A percentile compares a stretch with the other conserved stretches of the same genome.
Evolutionary conservation across 2,888 invertebrate species (phyloP).

Genomic region (Timema cristinae): DNA sequence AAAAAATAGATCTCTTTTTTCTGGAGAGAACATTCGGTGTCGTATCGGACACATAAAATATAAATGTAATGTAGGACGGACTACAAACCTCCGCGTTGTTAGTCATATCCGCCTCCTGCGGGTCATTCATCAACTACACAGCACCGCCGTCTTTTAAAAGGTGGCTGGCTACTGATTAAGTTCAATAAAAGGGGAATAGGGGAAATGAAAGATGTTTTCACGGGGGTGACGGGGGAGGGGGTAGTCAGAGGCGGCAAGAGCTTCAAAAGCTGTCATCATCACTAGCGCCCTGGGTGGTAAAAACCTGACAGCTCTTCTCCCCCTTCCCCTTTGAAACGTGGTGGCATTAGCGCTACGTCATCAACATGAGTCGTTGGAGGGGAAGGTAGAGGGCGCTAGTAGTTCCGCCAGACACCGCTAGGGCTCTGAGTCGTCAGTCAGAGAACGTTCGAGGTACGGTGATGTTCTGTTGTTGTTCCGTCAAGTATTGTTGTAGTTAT

Average conservation of each 20-base stretch:
- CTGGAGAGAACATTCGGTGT: too few species aligned
- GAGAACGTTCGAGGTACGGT: constrained; percentile 25
- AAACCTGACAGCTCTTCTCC: constrained; percentile 41
- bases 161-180: constrained; percentile 44
- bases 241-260: constrained; percentile 38
- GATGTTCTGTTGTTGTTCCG: too few species aligned
- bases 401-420: constrained; percentile 34
- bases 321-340: constrained; percentile 41
- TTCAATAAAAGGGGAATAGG: constrained; percentile 25
- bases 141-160: too few species aligned
- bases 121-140: too few species aligned
- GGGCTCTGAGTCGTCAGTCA: constrained; percentile 16
- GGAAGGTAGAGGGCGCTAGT: constrained; percentile 29
- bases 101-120: not conserved
- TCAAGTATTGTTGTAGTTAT: too few species aligned
- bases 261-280: constrained; percentile 51
- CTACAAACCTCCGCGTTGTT: not conserved
- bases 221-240: not conserved
- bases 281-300: constrained; percentile 51
- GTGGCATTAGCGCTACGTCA: constrained; percentile 50
- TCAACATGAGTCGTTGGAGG: constrained; percentile 30
- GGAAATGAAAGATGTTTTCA: constrained; percentile 4
- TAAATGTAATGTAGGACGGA: too few species aligned
- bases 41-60: too few species aligned
- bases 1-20: too few species aligned